Conservation (phyloP, 2,113 vertebrate species). For the Actenoides hombroni region DNA sequence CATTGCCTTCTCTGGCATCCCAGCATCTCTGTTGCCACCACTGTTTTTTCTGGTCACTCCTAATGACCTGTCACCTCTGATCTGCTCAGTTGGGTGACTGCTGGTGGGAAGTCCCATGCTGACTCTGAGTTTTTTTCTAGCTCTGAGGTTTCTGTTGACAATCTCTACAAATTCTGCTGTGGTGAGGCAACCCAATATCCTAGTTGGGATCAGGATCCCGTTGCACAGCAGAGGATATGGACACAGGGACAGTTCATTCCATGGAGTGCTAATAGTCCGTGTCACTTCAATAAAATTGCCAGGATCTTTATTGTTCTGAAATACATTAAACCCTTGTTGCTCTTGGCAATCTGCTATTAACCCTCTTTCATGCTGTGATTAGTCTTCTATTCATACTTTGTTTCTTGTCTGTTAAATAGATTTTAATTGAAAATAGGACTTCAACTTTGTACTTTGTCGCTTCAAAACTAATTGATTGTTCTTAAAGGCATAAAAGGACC, state of each 20-base stretch:
- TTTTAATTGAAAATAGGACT: slow-evolving; percentile 54
- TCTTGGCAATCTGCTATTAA: slow-evolving; percentile 46
- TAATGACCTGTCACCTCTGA: background rate
- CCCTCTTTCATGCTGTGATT: slow-evolving; percentile 53
- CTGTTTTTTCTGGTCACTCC: background rate
- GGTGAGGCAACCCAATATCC: background rate
- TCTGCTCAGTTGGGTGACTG: background rate
- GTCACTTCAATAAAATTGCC: background rate
- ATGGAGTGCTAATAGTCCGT: background rate
- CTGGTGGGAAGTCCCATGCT: background rate
- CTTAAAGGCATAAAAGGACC: background rate
- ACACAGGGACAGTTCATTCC: background rate
- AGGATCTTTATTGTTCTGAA: slow-evolving; percentile 28
- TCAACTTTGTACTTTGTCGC: slow-evolving; percentile 13
- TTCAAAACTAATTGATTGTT: slow-evolving; percentile 39
- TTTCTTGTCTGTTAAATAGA: slow-evolving; percentile 45
- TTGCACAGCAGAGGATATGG: background rate
- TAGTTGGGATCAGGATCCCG: background rate
- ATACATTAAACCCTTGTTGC: slow-evolving; percentile 36
- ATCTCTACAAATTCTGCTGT: background rate
- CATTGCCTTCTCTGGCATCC: background rate
- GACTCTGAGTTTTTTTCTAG: background rate
- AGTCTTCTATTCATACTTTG: slow-evolving; percentile 41
- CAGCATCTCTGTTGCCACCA: background rate
- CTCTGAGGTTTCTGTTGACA: background rate